These are phyloP conservation scores for Lonchura striata DNA, from an alignment of 2,113 vertebrate genomes.

Conservation along the genomic window DNA sequence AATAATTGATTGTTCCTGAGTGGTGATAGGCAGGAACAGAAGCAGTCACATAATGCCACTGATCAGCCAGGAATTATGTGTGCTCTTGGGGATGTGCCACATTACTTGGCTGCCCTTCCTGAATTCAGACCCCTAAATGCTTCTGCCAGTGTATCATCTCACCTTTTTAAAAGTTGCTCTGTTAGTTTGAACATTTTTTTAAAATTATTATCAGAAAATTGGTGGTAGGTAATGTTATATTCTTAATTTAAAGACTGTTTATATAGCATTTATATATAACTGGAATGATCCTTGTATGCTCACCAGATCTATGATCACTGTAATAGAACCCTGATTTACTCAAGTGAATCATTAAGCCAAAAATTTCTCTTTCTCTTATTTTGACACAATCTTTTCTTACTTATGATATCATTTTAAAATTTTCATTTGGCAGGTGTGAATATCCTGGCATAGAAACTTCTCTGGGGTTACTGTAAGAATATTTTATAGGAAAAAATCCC, in stretches of 20 bases:
- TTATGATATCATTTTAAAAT: not conserved
- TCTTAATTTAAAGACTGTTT: not conserved
- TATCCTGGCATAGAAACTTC: not conserved
- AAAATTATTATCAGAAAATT: not conserved
- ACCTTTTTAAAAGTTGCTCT: not conserved
- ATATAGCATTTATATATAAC: not conserved
- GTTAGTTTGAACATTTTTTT: not conserved
- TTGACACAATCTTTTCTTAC: not conserved
- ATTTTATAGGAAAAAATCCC: not conserved
- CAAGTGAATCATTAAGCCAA: not conserved
- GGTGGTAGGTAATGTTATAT: not conserved
- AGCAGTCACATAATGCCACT: not conserved
- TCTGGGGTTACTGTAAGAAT: not conserved
- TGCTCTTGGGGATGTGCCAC: slow-evolving; percentile 4
- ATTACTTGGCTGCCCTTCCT: slow-evolving; percentile 28
- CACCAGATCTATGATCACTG: not conserved
- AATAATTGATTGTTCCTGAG: slow-evolving; percentile 2
- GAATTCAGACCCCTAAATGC: not conserved
- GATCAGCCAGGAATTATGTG: not conserved
- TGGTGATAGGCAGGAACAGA: slow-evolving; percentile 17
- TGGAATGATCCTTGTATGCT: not conserved
- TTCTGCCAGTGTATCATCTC: not conserved
- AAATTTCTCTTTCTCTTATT: not conserved
- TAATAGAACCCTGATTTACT: not conserved
- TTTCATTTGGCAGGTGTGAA: not conserved